Evolutionary conservation across 2,888 invertebrate species (phyloP).

Genomic region (Drosophila meridionalis): DNA sequence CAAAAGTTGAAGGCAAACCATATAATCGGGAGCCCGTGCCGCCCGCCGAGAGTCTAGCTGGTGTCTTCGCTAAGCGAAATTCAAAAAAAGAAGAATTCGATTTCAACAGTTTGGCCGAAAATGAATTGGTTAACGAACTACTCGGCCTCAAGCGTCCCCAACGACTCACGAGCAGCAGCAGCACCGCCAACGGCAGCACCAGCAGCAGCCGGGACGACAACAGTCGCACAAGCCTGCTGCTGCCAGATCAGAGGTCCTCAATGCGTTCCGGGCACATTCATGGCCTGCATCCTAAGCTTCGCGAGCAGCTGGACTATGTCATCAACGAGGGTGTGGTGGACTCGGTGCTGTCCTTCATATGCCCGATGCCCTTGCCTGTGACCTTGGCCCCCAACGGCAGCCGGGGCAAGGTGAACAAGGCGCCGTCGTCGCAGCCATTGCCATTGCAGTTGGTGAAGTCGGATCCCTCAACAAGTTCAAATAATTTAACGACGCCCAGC

Average conservation of each 20-base stretch:
- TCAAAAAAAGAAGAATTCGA: conserved; percentile 72
- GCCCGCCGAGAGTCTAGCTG: conserved; percentile 51
- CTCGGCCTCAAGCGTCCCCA: conserved; percentile 52
- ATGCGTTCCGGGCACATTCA: conserved; percentile 48
- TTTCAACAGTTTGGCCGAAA: conserved; percentile 81
- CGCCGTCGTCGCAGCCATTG: conserved; percentile 26
- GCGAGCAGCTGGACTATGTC: conserved; percentile 86
- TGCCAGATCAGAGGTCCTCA: conserved; percentile 34
- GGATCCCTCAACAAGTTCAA: conserved; percentile 13
- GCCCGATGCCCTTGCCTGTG: conserved; percentile 76
- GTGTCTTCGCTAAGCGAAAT: conserved; percentile 46
- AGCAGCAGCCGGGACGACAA: conserved; percentile 33
- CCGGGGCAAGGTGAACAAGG: conserved; percentile 37
- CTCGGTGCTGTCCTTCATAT: conserved; percentile 92
- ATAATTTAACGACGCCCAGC: conserved; percentile 6
- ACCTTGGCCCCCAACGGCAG: conserved; percentile 33
- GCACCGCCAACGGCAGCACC: background rate
- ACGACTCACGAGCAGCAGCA: conserved; percentile 12
- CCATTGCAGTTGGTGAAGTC: conserved; percentile 23
- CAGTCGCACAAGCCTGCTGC: conserved; percentile 30
- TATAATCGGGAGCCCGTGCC: conserved; percentile 61
- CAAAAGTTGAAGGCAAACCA: conserved; percentile 67
- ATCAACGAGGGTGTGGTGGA: conserved; percentile 93
- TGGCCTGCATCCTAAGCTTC: conserved; percentile 81
- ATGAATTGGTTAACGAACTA: conserved; percentile 82